Evolutionary conservation across 2,888 invertebrate species (phyloP), one percentile per base, ranked within the genome.

Genomic region (Pyrgus malvae): DNA sequence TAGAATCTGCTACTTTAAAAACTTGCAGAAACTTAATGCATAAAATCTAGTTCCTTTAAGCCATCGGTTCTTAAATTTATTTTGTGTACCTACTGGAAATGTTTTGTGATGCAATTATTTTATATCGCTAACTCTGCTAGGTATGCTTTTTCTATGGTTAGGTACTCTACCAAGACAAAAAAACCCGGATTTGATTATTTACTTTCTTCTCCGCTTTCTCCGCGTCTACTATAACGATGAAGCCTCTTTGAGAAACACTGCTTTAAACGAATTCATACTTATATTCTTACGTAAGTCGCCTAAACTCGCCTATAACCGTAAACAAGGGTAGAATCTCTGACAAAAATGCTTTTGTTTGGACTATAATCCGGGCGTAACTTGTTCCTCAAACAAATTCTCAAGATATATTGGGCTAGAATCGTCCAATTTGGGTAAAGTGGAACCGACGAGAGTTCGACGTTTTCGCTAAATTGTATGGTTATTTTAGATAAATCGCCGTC

Each of bases 351-450:
- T 83, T 86, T 83, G 80, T 85, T 80, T 75, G 76, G 70, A 71
- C 72, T 72, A 65, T 67, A 70, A 72, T 73, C 68, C 73, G 46
- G 53, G 59, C 78, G 67, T 77, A 78, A 84, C 78, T 86, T 83
- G 76, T 76, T 80, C 80, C 75, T 83, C 79, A 82, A 81, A 83
- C 83, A 83, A 83, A 86, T 83, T 83, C 76, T 73, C 72, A 70
- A 81, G 80, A 86, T 87, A 83, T 85, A 85, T 86, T 76, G 76
- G 71, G 70, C 79, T 76, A 79, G 78, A 83, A 82, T 83, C 79
- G 81, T 85, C 83, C 86, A 86, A 88, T 89, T 88, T 83, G 73
- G 78, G 78, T 76, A 84, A 85, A 88, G 85, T 87, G 81, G 79
- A 74, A 77, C 75, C 80, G 82, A 77, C 78, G 77, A 80, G 78